Conservation (phyloP, 2,888 invertebrate species). For the Muschampia plurimacula region DNA sequence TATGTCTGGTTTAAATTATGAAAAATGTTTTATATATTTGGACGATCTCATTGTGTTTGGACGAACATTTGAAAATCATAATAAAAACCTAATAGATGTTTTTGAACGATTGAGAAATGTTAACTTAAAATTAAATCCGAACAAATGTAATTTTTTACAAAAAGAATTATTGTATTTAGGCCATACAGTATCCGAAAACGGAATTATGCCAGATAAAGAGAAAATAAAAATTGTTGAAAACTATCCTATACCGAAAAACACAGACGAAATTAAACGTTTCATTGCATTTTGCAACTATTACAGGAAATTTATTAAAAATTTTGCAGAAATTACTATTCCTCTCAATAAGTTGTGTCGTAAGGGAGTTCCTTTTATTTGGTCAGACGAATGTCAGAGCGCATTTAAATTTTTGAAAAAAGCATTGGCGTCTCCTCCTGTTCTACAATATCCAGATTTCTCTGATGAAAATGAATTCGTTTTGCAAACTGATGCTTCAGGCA, state of each 20-base stretch:
- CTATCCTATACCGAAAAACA: constrained; percentile 42
- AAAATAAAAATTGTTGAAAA: constrained; percentile 37
- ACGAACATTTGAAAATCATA: constrained; percentile 18
- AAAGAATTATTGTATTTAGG: constrained; percentile 41
- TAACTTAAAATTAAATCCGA: constrained; percentile 36
- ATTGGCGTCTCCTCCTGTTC: constrained; percentile 40
- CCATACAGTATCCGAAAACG: constrained; percentile 37
- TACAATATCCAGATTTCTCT: constrained; percentile 45
- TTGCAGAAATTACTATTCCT: constrained; percentile 40
- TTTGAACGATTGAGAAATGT: constrained; percentile 39
- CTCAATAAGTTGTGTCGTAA: constrained; percentile 45
- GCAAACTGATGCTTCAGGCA: constrained; percentile 35
- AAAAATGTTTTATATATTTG: constrained; percentile 4
- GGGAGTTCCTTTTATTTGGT: constrained; percentile 42
- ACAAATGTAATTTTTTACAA: constrained; percentile 42
- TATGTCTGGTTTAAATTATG: constrained; percentile 2
- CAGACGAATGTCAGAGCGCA: constrained; percentile 41
- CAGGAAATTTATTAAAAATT: constrained; percentile 8
- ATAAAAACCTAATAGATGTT: constrained; percentile 41
- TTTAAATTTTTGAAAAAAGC: constrained; percentile 43
- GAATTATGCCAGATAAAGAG: constrained; percentile 41
- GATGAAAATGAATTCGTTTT: constrained; percentile 35
- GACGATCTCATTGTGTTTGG: constrained; percentile 9
- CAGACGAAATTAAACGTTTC: constrained; percentile 42
- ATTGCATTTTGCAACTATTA: not conserved